Conservation (phyloP, 2,113 vertebrate species). For the Marcusenius ussheri region DNA sequence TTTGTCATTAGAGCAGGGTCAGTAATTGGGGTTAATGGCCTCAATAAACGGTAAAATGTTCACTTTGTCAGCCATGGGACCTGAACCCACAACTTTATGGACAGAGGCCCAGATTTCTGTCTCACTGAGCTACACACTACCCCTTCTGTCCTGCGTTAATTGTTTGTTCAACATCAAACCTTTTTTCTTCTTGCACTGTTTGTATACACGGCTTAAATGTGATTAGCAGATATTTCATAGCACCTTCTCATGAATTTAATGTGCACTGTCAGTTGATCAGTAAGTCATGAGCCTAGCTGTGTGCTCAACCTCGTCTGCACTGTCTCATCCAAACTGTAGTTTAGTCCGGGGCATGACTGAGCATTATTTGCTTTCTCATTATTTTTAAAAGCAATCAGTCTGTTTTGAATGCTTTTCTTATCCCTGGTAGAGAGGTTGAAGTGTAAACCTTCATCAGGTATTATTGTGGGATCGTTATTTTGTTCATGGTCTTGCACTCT, state of each 20-base stretch:
- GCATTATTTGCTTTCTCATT: background rate
- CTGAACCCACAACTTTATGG: background rate
- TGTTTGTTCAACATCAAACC: background rate
- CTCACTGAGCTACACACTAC: background rate
- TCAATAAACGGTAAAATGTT: background rate
- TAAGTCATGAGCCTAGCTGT: background rate
- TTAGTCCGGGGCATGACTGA: background rate
- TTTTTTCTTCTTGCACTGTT: background rate
- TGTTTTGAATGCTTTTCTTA: background rate
- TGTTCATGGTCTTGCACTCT: background rate
- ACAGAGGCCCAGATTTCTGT: background rate
- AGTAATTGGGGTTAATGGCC: background rate
- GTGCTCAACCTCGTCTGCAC: background rate
- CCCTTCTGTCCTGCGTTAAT: background rate
- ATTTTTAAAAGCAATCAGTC: background rate
- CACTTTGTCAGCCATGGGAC: background rate
- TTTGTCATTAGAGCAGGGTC: background rate
- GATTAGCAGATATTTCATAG: background rate
- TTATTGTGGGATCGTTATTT: background rate
- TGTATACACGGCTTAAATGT: background rate
- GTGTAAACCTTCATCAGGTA: background rate
- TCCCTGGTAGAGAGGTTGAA: background rate
- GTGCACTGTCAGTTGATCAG: background rate
- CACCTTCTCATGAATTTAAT: background rate
- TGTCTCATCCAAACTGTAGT: background rate